Base-by-base conservation (phyloP, 1,140 invertebrate genomes). In the Leguminivora glycinivorella region DNA sequence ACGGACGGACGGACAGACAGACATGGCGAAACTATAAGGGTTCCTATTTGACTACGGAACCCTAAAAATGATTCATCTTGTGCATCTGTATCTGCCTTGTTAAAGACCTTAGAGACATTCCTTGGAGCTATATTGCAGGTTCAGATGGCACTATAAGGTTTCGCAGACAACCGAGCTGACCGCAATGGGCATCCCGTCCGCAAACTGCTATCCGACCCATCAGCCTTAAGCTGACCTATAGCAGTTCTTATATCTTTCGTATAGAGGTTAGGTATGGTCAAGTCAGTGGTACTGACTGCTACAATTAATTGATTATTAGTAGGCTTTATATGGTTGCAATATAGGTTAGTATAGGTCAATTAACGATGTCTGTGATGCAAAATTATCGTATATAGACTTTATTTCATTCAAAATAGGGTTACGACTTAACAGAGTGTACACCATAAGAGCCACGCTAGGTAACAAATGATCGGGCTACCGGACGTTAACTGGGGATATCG, bases 81-180 rank as follows among this genome's bases (percentile, higher is more conserved):
- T n/a, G n/a, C n/a, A n/a, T n/a, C n/a, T n/a, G n/a, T n/a, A 34
- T 10, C 31, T 34, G 31, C 6, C 31, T 29, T 29, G 5, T 29
- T 3, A 3, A 10, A 34, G 1, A 34, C 3, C 31, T 31, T 9
- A 12, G 34, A 12, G 14, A 38, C 2, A 38, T 14, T 38, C 34
- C 17, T 1, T 22, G 47, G 17, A 17, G 10, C 47, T 19, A 52
- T 52, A 52, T 9, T 4, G 47, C 9, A 52, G 47, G 47, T 10
- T 17, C 43, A 17, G 19, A 52, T 52, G 47, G 47, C 47, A n/a
- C 14, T 47, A 47, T 52, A 52, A 52, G 47, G 47, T 52, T 52
- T 52, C 47, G 47, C 47, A 38, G 34, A 12, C 34, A 22, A 52
- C 47, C 47, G 47, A 47, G n/a, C 34, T 43, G 7, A 52, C 47